Evolutionary conservation across 2,113 vertebrate genomes (phyloP), one percentile per base, ranked within the genome.

Genomic region (Nyctibius bracteatus): DNA sequence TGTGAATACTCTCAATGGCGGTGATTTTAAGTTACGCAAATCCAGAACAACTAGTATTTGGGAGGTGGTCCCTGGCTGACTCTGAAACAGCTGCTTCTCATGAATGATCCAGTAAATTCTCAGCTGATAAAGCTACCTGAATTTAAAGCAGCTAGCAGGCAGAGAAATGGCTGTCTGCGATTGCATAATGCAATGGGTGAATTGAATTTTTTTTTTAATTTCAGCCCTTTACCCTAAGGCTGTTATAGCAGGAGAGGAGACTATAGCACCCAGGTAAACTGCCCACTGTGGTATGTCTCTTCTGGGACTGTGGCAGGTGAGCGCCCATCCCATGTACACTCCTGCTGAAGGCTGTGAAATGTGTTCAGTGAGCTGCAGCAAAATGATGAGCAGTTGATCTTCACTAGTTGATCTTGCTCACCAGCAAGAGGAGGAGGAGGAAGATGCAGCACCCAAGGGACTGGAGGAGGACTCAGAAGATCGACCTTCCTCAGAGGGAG

Each of bases 1-100:
- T 6, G 14, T 0, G 0, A 78, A 71, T 90, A 68, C 51, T 51
- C 66, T 95, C 75, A 55, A 8, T 78, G 66, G 46, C 90, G 88
- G 41, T 90, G 88, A 92, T 94, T 92, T 90, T 80, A 71, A 90
- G 49, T 77, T 86, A 86, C 33, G 73, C 55, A 81, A 77, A 71
- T 71, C 35, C 37, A 2, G 5, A 75, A 37, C 41, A 62, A 8
- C 20, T 39, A 37, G 10, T 46, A n/a, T 92, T 37, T 71, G 52
- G 58, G 74, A 94, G 63, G 35, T 52, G 67, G 44, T 81, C 51
- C 41, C 55, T 87, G 57, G 35, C 44, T 84, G 37, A 43, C 63
- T 88, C 78, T 46, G 46, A 84, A 96, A 88, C 51, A 79, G 65
- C 68, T 94, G 80, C 43, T 95, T 92, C 84, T 81, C 28, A 39